Percentiles rank a stretch among this genome's conserved stretches.
Conservation (phyloP, 2,113 vertebrate genomes). For the Micromys minutus region DNA sequence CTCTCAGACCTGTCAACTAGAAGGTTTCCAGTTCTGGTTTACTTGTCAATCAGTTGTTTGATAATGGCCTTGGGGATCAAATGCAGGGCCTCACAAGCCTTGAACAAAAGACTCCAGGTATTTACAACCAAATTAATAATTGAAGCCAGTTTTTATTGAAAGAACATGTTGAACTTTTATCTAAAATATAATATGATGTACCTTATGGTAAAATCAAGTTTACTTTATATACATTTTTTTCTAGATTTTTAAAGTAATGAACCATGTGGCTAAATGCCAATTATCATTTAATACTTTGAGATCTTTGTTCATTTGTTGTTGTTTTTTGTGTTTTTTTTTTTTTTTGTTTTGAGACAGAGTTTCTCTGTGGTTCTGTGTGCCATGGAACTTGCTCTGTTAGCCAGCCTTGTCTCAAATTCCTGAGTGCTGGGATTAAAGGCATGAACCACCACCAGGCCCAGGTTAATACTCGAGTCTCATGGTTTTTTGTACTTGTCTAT, state of each 20-base stretch:
- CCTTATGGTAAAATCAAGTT: constrained; percentile 9
- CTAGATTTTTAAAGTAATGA: constrained; percentile 2
- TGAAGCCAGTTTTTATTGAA: not conserved
- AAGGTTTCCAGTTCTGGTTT: constrained; percentile 6
- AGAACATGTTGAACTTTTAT: constrained; percentile 1
- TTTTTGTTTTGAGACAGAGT: not conserved
- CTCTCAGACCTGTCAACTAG: not conserved
- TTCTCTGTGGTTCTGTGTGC: not conserved
- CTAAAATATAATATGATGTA: constrained; percentile 47
- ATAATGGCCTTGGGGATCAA: not conserved
- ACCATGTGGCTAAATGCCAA: not conserved
- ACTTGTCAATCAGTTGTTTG: not conserved
- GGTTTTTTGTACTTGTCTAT: too few species aligned
- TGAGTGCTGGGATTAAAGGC: not conserved
- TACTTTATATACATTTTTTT: not conserved
- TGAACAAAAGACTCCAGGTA: not conserved
- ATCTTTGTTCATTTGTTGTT: too few species aligned
- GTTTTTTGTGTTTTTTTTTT: not conserved
- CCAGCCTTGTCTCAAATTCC: not conserved
- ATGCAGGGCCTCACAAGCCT: not conserved
- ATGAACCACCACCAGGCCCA: too few species aligned
- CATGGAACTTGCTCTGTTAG: not conserved
- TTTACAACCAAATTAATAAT: constrained; percentile 35
- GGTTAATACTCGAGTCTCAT: too few species aligned
- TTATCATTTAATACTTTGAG: not conserved